A percentile compares a stretch with the other conserved stretches of the same genome.
Conservation (phyloP, 1,140 invertebrate species). For the Lineus longissimus region DNA sequence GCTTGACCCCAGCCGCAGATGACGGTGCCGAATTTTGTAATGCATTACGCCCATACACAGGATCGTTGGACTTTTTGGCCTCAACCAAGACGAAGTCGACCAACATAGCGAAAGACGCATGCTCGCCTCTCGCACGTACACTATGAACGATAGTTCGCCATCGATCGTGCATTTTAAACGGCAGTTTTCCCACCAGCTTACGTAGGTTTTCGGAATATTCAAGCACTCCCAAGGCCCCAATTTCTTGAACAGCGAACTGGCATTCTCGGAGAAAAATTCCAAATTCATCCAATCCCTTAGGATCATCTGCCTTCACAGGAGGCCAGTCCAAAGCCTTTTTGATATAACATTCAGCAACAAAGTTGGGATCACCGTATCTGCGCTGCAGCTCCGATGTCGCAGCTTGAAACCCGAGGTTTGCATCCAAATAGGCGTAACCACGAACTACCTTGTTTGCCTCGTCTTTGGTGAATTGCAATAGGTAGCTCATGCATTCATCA, state of each 20-base stretch:
- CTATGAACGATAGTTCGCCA: background rate
- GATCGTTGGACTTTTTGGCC: too few relatives aligned
- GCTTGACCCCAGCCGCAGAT: too few relatives aligned
- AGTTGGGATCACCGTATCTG: background rate
- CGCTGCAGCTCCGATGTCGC: background rate
- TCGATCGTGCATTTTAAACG: background rate
- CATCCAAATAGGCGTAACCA: background rate
- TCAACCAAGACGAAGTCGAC: too few relatives aligned
- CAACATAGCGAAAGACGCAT: too few relatives aligned
- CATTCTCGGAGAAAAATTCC: background rate
- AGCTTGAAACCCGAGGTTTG: background rate
- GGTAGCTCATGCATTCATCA: too few relatives aligned
- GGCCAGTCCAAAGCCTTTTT: constrained; percentile 3
- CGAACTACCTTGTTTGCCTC: background rate
- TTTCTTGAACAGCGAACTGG: background rate
- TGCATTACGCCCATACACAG: too few relatives aligned
- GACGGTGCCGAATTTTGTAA: too few relatives aligned
- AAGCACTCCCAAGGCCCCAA: background rate
- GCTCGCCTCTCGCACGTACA: too few relatives aligned
- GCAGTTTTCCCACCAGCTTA: background rate
- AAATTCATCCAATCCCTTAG: background rate
- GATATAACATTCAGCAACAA: background rate
- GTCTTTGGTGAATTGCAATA: too few relatives aligned
- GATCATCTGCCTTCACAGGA: background rate
- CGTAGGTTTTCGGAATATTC: background rate